Evolutionary conservation across 2,113 vertebrate species (phyloP).

Genomic region (Sardina pilchardus): DNA sequence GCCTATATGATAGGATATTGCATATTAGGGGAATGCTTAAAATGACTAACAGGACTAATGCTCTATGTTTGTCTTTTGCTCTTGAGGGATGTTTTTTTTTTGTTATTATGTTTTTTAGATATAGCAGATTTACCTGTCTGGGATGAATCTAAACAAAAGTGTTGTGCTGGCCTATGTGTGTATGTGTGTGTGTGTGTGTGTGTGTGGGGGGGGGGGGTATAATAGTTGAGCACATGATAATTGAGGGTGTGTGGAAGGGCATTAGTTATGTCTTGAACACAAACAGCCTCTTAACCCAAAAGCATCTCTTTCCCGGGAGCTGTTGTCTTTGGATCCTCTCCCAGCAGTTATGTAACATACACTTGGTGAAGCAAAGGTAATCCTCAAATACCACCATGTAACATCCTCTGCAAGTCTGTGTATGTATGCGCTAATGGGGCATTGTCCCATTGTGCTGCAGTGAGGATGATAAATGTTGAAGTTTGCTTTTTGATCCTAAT

Average conservation of each 20-base stretch:
- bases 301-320: neutral
- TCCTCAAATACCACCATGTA: neutral
- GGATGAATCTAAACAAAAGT: too few species aligned
- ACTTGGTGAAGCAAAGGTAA: neutral
- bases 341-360: neutral
- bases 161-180: slow-evolving; percentile 24
- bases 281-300: neutral
- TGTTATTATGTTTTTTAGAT: too few species aligned
- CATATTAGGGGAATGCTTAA: too few species aligned
- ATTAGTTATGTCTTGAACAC: neutral
- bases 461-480: too few species aligned
- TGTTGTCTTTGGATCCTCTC: neutral
- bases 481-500: neutral
- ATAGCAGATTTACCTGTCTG: too few species aligned
- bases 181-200: slow-evolving; percentile 32
- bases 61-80: too few species aligned
- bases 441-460: too few species aligned
- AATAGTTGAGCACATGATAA: neutral
- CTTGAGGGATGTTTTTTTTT: too few species aligned
- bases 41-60: too few species aligned
- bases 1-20: too few species aligned
- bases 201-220: neutral
- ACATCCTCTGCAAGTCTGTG: neutral
- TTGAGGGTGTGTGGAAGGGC: neutral
- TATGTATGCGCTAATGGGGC: too few species aligned